Percentiles rank a stretch among this genome's conserved stretches.
These are phyloP conservation scores for Zosterops borbonicus DNA, from an alignment of 2,113 vertebrate genomes.

Conservation along the genomic window DNA sequence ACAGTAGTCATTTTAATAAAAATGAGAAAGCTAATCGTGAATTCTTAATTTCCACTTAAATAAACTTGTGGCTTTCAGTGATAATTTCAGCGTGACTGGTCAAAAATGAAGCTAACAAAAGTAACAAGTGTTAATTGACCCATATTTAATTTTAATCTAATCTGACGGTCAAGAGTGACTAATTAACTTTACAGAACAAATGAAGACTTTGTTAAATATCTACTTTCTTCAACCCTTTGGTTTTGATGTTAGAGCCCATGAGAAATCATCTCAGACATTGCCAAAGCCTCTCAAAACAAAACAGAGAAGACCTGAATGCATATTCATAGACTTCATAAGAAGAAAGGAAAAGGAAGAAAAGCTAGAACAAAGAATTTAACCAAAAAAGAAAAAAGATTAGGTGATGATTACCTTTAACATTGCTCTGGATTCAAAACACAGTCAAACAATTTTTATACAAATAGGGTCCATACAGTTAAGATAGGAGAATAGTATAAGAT, in stretches of 20 bases:
- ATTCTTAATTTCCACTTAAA: neutral
- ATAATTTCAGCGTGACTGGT: conserved; percentile 10
- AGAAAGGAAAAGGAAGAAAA: neutral
- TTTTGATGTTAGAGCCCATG: conserved; percentile 22
- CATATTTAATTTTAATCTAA: conserved; percentile 63
- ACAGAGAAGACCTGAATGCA: neutral
- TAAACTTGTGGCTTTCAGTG: neutral
- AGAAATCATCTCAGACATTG: conserved; percentile 40
- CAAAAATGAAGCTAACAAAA: conserved; percentile 43
- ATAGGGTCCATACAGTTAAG: neutral
- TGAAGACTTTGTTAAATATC: conserved; percentile 56
- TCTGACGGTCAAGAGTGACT: conserved; percentile 45
- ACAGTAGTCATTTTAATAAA: neutral
- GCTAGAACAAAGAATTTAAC: neutral
- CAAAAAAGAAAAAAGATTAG: neutral
- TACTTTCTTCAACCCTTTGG: conserved; percentile 12
- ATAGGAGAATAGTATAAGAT: neutral
- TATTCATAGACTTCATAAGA: neutral
- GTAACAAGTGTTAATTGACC: conserved; percentile 55
- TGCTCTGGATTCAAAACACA: neutral
- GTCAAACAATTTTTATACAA: neutral
- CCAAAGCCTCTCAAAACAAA: conserved; percentile 40
- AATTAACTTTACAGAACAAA: conserved; percentile 58
- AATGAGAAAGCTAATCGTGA: neutral
- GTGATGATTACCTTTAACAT: neutral